Base-by-base conservation (phyloP, 2,113 vertebrate genomes). In the Myotis davidii region DNA sequence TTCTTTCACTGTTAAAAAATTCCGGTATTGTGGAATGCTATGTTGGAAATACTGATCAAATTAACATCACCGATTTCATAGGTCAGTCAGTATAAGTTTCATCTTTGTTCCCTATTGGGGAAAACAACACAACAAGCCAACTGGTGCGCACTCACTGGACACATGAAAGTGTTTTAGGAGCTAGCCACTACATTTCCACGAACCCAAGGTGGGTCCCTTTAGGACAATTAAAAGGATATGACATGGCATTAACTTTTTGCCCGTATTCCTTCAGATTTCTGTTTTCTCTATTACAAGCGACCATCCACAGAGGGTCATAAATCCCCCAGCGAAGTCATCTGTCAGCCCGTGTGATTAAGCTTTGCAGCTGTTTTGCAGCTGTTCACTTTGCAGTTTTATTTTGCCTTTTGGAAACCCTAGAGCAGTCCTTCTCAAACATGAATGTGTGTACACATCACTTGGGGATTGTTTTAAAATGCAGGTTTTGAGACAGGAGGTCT, bases 321-420 rank as follows among this genome's bases (percentile, higher is more conserved):
- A 83, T 85, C 96, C 96, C 91, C 84, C 50, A 73, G 61, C 32
- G 85, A 91, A 90, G 69, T 74, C 50, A 94, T 89, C 73, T 88
- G 73, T 10, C 4, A 2, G 0, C n/a, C 93, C 96, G 91, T 4
- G 0, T 95, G 95, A 82, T 2, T 2, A 72, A 72, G 42, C 86
- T 95, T 85, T 93, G 95, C 98, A 97, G 98, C 97, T 98, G 98
- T 94, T 98, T 79, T 96, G 95, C 98, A 98, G 98, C 98, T 98
- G 98, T 97, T 94, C 1, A 0, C 13, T 95, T n/a, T 83, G 64
- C 69, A 72, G 72, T 67, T 89, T 76, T 81, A 93, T 96, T 56
- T 34, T 32, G 95, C 85, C 95, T 96, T 61, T 88, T 93, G 86
- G 95, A 91, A 91, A 96, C 42, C 56, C 85, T 69, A 90, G 94